phyloP scores from a whole-genome alignment of 2,797 vertebrate species.

The Rachycentron canadum region DNA sequence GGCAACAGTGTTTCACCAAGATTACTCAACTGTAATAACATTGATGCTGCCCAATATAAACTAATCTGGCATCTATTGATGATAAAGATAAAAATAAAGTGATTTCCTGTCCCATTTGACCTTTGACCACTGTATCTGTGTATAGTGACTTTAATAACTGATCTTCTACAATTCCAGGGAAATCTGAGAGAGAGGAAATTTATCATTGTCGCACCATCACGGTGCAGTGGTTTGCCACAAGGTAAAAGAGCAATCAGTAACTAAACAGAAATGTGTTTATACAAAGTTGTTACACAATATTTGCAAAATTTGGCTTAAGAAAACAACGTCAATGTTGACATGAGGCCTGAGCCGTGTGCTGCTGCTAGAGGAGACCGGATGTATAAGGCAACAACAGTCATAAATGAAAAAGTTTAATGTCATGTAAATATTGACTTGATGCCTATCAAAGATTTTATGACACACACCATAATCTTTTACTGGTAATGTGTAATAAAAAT shows the following conservation, averaged over 20 bases:
- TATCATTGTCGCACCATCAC: background rate
- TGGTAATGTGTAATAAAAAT: conserved; percentile 15
- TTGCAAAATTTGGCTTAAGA: conserved; percentile 3
- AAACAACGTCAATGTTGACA: background rate
- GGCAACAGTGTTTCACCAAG: background rate
- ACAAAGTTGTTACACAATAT: conserved; percentile 3
- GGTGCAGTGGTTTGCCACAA: background rate
- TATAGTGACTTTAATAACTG: background rate
- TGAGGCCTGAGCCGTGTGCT: background rate
- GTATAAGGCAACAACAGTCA: conserved; percentile 15
- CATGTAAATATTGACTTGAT: conserved; percentile 55
- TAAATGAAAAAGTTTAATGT: conserved; percentile 44
- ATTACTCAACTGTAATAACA: conserved; percentile 26
- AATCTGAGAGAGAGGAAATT: background rate
- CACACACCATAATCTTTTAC: conserved; percentile 26
- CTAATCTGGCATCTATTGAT: background rate
- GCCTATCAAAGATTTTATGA: conserved; percentile 44
- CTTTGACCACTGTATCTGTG: too few species aligned
- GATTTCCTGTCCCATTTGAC: background rate
- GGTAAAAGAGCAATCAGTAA: background rate
- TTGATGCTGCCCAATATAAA: background rate
- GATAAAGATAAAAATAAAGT: background rate
- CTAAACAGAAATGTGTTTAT: conserved; percentile 17
- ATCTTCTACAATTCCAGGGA: background rate
- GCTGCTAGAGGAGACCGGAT: background rate